Percentiles rank a stretch among this genome's conserved stretches.
These are phyloP conservation scores for Jaculus jaculus DNA, from an alignment of 2,113 vertebrate genomes.

Conservation along the genomic window DNA sequence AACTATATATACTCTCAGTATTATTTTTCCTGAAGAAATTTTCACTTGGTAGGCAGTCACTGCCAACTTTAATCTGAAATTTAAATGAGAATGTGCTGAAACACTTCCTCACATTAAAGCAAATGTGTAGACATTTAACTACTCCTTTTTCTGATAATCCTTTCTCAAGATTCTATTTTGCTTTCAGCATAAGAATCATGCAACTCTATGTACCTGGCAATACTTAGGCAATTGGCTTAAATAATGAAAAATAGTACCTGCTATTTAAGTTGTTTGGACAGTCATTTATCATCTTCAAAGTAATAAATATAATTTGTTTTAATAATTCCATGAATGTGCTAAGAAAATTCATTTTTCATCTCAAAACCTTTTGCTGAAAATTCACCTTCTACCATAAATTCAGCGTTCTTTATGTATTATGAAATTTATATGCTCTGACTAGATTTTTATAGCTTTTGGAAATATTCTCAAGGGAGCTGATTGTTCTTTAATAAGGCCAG, in stretches of 20 bases:
- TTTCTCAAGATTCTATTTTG: background rate
- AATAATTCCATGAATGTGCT: background rate
- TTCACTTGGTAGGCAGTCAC: background rate
- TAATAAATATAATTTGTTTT: background rate
- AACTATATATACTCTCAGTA: background rate
- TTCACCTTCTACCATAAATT: background rate
- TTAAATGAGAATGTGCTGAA: background rate
- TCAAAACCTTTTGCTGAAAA: background rate
- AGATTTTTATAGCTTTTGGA: background rate
- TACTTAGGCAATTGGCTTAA: background rate
- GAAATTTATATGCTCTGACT: background rate
- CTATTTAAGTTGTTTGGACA: background rate
- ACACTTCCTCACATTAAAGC: background rate
- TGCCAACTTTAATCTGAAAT: background rate
- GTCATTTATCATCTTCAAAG: background rate
- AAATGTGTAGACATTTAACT: background rate
- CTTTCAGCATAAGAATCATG: background rate
- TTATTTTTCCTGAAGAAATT: background rate
- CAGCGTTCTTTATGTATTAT: background rate
- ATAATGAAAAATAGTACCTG: background rate
- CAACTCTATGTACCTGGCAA: background rate
- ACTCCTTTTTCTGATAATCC: background rate
- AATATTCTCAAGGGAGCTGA: background rate
- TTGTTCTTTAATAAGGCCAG: constrained; percentile 44
- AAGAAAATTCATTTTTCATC: background rate